Base-by-base conservation (phyloP, 2,888 invertebrate genomes). In the Chrysopilus asiliformis region DNA sequence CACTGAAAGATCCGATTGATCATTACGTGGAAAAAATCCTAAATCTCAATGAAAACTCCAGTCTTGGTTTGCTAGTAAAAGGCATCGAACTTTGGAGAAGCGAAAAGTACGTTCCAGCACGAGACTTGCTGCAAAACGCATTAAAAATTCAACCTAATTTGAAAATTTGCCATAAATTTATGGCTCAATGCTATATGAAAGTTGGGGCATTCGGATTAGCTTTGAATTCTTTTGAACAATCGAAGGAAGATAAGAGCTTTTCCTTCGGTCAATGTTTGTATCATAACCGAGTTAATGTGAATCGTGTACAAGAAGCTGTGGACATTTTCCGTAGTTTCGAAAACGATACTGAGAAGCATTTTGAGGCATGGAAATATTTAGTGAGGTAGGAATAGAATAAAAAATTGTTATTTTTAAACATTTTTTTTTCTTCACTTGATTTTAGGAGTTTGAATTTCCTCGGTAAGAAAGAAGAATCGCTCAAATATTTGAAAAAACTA, bases 21-120 rank as follows among this genome's bases (percentile, higher is more conserved):
- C 49, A 57, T 26, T 68, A 71, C 53, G 64, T 68, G 34, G 61
- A 70, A 30, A 56, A 57, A 41, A 61, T 83, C 4, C 57, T 71
- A 34, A 53, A 65, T 34, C 55, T 75, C 5, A 71, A 79, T 48
- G 55, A 68, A 43, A 67, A 70, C 42, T 78, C 78, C 0, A 68
- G 71, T 47, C 67, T 73, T 50, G 78, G 71, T 3, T 56, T 69
- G 19, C 62, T 81, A 28, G 68, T 79, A 3, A 70, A 70, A 58
- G 72, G 73, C 22, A 70, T 77, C 41, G 53, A 71, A 36, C 55
- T 62, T 13, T 72, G 64, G 55, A 58, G 68, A 13, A 60, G 66
- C 31, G 59, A 68, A 15, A 62, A 72, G 38, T 70, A 69, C 46
- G 50, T 72, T 14, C 68, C 72, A 42, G 71, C 79, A 1, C 62